Evolutionary conservation across 2,113 vertebrate genomes (phyloP), one percentile per base, ranked within the genome.

Genomic region (Cryptotis parvus): DNA sequence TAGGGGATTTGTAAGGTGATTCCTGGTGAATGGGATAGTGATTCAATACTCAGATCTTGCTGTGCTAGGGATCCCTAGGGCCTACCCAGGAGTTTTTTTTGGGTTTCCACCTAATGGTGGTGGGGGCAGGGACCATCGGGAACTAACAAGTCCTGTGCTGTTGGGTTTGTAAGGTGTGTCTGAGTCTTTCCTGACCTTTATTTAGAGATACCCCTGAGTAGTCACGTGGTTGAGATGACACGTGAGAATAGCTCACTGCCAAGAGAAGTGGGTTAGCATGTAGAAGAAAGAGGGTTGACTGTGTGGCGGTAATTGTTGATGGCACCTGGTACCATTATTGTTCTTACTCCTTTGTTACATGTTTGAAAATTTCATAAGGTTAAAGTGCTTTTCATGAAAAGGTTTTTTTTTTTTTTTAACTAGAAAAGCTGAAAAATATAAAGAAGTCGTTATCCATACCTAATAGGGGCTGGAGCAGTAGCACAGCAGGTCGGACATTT

Each of bases 351-450:
- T 58, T 20, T 88, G 74, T 27, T 78, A 37, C 68, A 12, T 85
- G 27, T 79, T 63, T 52, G 16, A 70, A 80, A 89, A 74, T 87
- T 92, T 70, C 29, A 84, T 75, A 94, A 87, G 45, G 63, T 87
- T n/a, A 78, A 43, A 90, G 78, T 88, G n/a, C 9, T 68, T 84
- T 3, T 63, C 22, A 70, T 66, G 68, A 52, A 82, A 84, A 72
- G 91, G n/a, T n/a, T n/a, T n/a, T n/a, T n/a, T n/a, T n/a, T 43
- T 86, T 93, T 94, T 84, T 69, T 72, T 80, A 93, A 75, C 55
- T 82, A 86, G 89, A n/a, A n/a, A n/a, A n/a, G n/a, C n/a, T n/a
- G n/a, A n/a, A n/a, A n/a, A n/a, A n/a, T n/a, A n/a, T n/a, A n/a
- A n/a, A n/a, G n/a, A n/a, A n/a, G n/a, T n/a, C n/a, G n/a, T n/a